Evolutionary conservation across 2,113 vertebrate genomes (phyloP).

Genomic region (Xyrauchen texanus): DNA sequence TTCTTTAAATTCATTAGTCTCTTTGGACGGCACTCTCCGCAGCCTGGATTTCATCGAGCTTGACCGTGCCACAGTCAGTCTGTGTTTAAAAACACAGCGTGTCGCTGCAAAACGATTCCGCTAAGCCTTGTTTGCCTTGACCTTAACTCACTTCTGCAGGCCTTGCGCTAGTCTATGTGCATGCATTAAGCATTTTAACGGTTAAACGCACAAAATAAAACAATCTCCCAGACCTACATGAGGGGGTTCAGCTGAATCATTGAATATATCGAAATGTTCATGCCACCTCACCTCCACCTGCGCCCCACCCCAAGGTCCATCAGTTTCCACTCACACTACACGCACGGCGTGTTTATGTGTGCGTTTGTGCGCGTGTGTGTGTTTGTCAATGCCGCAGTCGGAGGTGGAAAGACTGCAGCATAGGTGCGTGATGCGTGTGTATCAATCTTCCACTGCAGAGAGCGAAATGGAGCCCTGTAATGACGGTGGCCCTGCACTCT

Average conservation of each 20-base stretch:
- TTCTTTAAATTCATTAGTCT: constrained; percentile 53
- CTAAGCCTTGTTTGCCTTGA: constrained; percentile 41
- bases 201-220: no score
- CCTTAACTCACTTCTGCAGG: constrained; percentile 30
- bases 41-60: constrained; percentile 49
- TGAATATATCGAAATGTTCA: neutral
- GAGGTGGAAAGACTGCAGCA: constrained; percentile 43
- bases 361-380: no score
- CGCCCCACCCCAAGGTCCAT: neutral
- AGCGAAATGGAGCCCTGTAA: constrained; percentile 50
- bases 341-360: constrained; percentile 15
- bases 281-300: neutral
- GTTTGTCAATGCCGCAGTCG: constrained; percentile 9
- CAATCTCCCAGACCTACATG: neutral
- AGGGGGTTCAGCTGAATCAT: neutral
- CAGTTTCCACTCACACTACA: constrained; percentile 21
- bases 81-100: constrained; percentile 40
- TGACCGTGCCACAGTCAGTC: constrained; percentile 42
- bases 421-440: constrained; percentile 45
- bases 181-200: no score
- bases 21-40: constrained; percentile 49
- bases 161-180: neutral
- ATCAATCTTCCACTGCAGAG: constrained; percentile 45
- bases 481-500: constrained; percentile 54
- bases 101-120: neutral